Percentiles rank a stretch among this genome's conserved stretches.
Conservation (phyloP, 1,140 invertebrate genomes). For the Drosophila lowei region DNA sequence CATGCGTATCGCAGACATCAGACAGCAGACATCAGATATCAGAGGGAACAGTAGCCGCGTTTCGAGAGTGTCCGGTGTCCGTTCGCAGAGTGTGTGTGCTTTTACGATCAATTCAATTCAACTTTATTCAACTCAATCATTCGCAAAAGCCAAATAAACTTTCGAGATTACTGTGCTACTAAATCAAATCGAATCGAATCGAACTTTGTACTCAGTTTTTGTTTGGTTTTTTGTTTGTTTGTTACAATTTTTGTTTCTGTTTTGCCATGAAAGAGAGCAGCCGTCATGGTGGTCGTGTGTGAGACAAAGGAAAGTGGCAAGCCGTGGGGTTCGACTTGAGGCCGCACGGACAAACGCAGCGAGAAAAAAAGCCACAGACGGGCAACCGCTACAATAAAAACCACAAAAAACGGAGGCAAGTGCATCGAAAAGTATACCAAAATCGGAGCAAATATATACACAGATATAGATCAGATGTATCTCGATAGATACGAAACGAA, state of each 20-base stretch:
- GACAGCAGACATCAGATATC: not conserved
- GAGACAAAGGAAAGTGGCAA: conserved; percentile 75
- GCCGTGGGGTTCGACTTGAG: conserved; percentile 59
- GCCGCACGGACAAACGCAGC: conserved; percentile 29
- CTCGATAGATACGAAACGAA: too few relatives aligned
- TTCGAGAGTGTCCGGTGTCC: too few relatives aligned
- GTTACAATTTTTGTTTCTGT: conserved; percentile 15
- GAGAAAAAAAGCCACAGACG: conserved; percentile 16
- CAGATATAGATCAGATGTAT: conserved; percentile 2
- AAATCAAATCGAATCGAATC: not conserved
- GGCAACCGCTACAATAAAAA: conserved; percentile 14
- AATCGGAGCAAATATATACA: conserved; percentile 1
- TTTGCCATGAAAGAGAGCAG: conserved; percentile 34
- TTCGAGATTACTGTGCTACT: too few relatives aligned
- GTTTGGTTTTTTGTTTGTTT: conserved; percentile 17
- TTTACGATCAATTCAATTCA: too few relatives aligned
- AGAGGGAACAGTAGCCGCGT: conserved; percentile 1
- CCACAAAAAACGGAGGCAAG: conserved; percentile 58
- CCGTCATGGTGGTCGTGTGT: conserved; percentile 59
- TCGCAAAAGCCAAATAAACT: too few relatives aligned
- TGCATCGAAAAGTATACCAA: conserved; percentile 18
- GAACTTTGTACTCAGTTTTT: conserved; percentile 25
- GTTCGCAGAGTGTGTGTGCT: too few relatives aligned
- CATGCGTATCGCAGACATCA: conserved; percentile 69
- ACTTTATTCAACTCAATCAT: too few relatives aligned